Evolutionary conservation across 23 tunicate genomes (phyloP), one percentile per base, ranked within the genome.

Genomic region (Halocynthia roretzi): DNA sequence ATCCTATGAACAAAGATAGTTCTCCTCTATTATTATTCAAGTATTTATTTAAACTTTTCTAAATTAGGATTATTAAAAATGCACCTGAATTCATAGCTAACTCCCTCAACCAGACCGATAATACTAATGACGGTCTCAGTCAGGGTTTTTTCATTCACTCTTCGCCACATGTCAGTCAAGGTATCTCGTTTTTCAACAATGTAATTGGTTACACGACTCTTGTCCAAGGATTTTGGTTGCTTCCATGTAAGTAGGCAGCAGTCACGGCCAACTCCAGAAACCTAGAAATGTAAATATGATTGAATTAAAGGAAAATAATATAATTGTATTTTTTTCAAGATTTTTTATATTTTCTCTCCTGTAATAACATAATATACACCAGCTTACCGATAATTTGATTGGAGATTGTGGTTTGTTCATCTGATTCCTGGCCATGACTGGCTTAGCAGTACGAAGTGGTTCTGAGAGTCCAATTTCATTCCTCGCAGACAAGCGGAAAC

Each of bases 201-300:
- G 72, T 88, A 94, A 56, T 89, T 78, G 2, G 86, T 68, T 40
- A 94, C 84, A 56, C 76, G 56, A 6, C 64, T 40, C 6, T 85
- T 84, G 15, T 84, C 95, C 22, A 82, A 86, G 18, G 85, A 52
- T 62, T 85, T 85, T 52, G 95, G 95, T 50, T 85, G 90, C 61
- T 83, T 88, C 99, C 99, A 94, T 55, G 79, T 82, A 19, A 94
- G 87, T 81, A 88, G 81, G 72, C 95, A 88, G 6, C 85, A 84
- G 7, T 88, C 88, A 55, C 78, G 75, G 22, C 90, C 87, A 15
- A 88, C 87, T 7, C 92, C 91, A 50, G 71, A 82, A 5, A 65
- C 6, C 70, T 65, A 15, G 31, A 15, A 65, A 31, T 0, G 44
- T 31, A 31, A 31, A 0, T 31, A 4, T 31, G 44, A 31, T 31